phyloP scores from a whole-genome alignment of 2,113 vertebrate genomes.

The Pterocles burchelli region DNA sequence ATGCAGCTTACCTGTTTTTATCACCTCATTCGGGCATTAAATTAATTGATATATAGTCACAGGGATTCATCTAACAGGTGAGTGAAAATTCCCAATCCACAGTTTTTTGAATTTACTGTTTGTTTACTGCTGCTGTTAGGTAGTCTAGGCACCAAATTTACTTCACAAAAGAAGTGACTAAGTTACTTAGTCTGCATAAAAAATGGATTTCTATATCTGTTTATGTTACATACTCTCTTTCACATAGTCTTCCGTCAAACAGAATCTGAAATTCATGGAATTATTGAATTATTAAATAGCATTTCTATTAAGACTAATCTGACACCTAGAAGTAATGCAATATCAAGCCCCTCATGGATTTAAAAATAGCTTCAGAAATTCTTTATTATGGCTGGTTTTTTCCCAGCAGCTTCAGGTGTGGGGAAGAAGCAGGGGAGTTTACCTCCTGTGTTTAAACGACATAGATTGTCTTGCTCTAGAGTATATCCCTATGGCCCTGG shows the following conservation, averaged over 20 bases:
- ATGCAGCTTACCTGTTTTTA: constrained; percentile 4
- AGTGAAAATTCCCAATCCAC: neutral
- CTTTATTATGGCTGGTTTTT: neutral
- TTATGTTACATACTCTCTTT: neutral
- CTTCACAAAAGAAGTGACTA: neutral
- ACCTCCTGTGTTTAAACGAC: neutral
- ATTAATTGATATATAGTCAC: neutral
- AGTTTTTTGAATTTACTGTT: neutral
- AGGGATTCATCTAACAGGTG: neutral
- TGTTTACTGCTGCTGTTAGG: neutral
- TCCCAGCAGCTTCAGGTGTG: neutral
- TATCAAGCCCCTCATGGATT: neutral
- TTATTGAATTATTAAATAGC: constrained; percentile 44
- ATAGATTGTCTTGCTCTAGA: neutral
- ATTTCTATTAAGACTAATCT: neutral
- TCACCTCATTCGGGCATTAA: neutral
- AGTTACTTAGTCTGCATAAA: neutral
- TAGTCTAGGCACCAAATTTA: neutral
- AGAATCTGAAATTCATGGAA: constrained; percentile 13
- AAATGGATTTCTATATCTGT: neutral
- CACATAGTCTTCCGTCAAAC: neutral
- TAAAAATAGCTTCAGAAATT: neutral
- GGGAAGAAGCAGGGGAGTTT: neutral
- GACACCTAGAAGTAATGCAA: neutral
- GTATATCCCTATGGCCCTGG: neutral